Base-by-base conservation (phyloP, 2,888 invertebrate species). In the Junonia oenone region DNA sequence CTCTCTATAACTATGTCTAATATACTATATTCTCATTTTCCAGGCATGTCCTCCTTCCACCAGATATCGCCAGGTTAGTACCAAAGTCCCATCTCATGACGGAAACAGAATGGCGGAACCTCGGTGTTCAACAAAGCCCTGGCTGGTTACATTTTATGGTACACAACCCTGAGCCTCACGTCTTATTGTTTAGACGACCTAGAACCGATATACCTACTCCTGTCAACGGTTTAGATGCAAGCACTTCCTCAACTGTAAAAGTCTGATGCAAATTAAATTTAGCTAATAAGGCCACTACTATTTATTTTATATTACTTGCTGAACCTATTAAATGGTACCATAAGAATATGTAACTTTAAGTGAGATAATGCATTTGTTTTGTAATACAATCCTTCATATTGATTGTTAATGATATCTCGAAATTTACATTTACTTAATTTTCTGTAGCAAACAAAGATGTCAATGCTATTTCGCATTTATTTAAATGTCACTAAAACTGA, bases 121-220 rank as follows among this genome's bases (percentile, higher is more conserved):
- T 98, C 1, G 98, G 98, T 0, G 97, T 98, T 0, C 97, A 98
- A 76, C 98, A 98, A 78, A 97, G 97, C 75, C 97, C 97, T 0
- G 96, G 96, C 47, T 91, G 91, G 91, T 92, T 95, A 1, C 96
- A 97, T 83, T 97, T 96, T 76, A 95, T 97, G 97, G 93, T 97
- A 64, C 98, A 98, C 76, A 93, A 94, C 15, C 98, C 98, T 37
- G 97, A 97, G 73, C 97, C 97, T 0, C 97, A 97, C 72, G 95
- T 98, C 0, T 83, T 98, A 55, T 85, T 97, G 19, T 97, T 98
- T 77, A 88, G 96, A 26, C 91, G 95, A 68, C 92, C 91, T 2
- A 71, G 89, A 57, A 72, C 78, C 0, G 83, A 85, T 27, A 72
- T 77, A 47, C 77, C 69, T 13, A 57, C 72, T 0, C 72, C 73